A percentile compares a stretch with the other conserved stretches of the same genome.
phyloP scores from a whole-genome alignment of 2,113 vertebrate genomes.

The Antechinus flavipes region DNA sequence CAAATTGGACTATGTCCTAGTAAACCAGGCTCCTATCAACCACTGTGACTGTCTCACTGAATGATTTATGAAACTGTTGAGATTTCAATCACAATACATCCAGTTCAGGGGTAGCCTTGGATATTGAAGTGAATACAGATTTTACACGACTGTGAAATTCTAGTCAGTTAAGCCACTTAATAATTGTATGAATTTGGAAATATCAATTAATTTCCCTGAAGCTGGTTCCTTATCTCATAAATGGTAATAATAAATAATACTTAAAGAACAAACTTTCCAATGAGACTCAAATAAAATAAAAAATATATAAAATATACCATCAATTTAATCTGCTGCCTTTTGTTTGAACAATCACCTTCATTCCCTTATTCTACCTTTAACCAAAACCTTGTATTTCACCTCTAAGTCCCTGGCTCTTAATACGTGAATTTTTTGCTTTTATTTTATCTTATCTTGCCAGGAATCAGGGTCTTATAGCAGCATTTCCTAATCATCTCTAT shows the following conservation, averaged over 20 bases:
- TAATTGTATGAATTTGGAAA: background rate
- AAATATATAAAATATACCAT: background rate
- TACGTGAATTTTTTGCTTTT: background rate
- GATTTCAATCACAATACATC: background rate
- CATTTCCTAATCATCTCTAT: background rate
- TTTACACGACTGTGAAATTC: background rate
- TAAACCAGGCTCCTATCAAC: background rate
- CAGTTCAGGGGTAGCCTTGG: background rate
- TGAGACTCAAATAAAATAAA: background rate
- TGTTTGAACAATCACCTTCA: background rate
- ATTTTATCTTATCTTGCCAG: background rate
- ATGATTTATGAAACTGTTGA: background rate
- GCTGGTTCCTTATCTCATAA: background rate
- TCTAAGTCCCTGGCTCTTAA: background rate
- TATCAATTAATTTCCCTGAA: background rate
- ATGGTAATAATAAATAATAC: background rate
- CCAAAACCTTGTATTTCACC: background rate
- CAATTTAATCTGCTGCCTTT: background rate
- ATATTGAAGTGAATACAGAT: background rate
- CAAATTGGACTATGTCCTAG: background rate
- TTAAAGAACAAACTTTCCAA: background rate
- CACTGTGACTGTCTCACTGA: background rate
- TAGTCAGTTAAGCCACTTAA: background rate
- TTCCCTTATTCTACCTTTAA: background rate
- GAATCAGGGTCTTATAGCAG: background rate